These are phyloP conservation scores for Otis tarda DNA, from an alignment of 2,113 vertebrate species.

Conservation along the genomic window DNA sequence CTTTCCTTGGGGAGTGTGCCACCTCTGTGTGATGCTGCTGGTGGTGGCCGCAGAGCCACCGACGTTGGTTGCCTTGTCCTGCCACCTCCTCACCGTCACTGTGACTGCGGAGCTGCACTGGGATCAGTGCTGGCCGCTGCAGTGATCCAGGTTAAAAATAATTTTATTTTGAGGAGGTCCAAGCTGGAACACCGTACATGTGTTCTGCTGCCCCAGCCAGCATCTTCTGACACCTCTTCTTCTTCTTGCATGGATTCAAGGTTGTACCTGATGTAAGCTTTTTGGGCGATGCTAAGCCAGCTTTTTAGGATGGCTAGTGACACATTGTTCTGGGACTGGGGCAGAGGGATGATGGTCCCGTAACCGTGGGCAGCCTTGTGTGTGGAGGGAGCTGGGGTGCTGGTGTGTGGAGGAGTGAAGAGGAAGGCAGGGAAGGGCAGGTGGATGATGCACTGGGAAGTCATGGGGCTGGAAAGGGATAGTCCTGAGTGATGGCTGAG, in stretches of 20 bases:
- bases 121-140: background rate
- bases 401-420: background rate
- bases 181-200: background rate
- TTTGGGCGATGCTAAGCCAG: background rate
- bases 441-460: background rate
- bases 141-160: background rate
- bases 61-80: background rate
- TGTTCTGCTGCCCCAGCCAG: background rate
- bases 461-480: background rate
- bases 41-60: background rate
- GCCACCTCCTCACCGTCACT: background rate
- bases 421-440: background rate
- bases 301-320: background rate
- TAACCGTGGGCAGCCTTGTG: background rate
- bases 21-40: fast-evolving
- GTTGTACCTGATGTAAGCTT: background rate
- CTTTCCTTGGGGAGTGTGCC: background rate
- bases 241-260: background rate
- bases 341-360: background rate
- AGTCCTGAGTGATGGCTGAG: background rate
- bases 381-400: background rate
- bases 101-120: background rate
- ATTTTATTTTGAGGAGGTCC: background rate
- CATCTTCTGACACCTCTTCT: background rate
- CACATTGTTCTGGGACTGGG: background rate